Conservation (phyloP, 2,797 vertebrate species). For the Sebastes hopkinsi region DNA sequence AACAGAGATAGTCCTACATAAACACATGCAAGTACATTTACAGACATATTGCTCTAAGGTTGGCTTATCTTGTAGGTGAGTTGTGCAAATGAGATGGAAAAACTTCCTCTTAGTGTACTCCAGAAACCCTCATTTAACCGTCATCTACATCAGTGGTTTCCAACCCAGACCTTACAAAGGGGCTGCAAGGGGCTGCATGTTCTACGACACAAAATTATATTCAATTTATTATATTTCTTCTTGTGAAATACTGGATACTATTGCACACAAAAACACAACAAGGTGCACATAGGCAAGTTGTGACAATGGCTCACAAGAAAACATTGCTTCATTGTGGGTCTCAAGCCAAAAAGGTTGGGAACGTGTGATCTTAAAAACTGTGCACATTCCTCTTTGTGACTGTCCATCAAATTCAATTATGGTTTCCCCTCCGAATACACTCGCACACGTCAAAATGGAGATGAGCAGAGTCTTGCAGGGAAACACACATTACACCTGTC, state of each 20-base stretch:
- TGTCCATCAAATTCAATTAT: neutral
- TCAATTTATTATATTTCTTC: neutral
- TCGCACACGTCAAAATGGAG: neutral
- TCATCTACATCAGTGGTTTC: neutral
- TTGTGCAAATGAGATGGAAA: neutral
- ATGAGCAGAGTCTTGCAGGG: neutral
- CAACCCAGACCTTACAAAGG: neutral
- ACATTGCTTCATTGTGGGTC: too few species aligned
- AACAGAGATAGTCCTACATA: neutral
- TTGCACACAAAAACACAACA: too few species aligned
- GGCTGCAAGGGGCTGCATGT: neutral
- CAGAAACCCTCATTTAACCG: neutral
- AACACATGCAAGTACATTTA: neutral
- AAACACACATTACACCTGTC: constrained; percentile 3
- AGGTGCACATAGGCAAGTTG: neutral
- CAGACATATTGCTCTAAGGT: neutral
- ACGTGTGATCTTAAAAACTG: neutral
- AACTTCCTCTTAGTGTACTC: neutral
- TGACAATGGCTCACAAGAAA: neutral
- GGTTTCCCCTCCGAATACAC: neutral
- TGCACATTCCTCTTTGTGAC: neutral
- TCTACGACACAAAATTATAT: neutral
- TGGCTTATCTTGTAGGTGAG: neutral
- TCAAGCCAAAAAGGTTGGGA: neutral
- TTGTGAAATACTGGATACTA: too few species aligned